A percentile compares a stretch with the other conserved stretches of the same genome.
Evolutionary conservation across 2,113 vertebrate species (phyloP).

Genomic region (Dromaius novaehollandiae): DNA sequence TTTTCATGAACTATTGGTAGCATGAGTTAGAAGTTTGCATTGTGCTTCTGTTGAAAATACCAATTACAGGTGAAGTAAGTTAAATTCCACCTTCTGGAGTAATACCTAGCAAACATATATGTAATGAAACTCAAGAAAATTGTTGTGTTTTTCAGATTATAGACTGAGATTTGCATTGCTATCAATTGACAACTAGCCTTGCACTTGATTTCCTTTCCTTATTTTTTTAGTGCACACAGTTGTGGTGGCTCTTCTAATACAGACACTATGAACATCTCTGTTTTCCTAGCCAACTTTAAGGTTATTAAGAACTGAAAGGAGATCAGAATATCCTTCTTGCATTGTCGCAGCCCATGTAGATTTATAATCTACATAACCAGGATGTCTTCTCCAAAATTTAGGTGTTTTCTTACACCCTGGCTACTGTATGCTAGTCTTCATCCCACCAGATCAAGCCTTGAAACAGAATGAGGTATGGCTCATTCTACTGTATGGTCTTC

Average conservation of each 20-base stretch:
- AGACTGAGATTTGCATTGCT: background rate
- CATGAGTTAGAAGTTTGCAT: conserved; percentile 24
- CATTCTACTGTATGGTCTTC: background rate
- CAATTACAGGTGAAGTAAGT: background rate
- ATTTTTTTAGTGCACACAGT: background rate
- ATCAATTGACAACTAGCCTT: background rate
- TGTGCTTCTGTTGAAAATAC: conserved; percentile 3
- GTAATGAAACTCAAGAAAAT: background rate
- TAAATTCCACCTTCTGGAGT: background rate
- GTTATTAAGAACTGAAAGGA: background rate
- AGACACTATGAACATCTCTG: background rate
- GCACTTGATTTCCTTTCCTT: background rate
- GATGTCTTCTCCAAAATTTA: background rate
- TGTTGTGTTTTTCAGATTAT: background rate
- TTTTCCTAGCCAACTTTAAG: background rate
- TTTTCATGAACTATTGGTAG: conserved; percentile 44
- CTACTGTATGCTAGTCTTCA: background rate
- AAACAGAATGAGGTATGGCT: background rate
- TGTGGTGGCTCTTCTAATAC: background rate
- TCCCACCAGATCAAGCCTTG: background rate
- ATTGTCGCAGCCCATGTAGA: background rate
- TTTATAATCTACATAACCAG: background rate
- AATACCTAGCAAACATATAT: background rate
- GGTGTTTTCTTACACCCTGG: background rate
- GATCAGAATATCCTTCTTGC: background rate